phyloP scores from a whole-genome alignment of 1,140 invertebrate species.

The Eulimnadia texana region DNA sequence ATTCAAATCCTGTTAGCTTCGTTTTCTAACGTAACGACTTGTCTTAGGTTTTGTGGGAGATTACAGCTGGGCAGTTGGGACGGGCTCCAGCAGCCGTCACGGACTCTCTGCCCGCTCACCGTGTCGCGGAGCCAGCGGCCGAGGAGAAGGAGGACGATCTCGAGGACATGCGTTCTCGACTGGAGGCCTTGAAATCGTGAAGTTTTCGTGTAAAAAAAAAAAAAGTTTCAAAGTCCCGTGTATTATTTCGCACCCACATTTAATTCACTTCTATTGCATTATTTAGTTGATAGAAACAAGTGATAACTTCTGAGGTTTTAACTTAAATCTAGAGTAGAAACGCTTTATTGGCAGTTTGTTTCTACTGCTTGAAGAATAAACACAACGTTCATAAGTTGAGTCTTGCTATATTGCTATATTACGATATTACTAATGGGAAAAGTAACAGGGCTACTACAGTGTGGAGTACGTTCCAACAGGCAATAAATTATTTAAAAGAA shows the following conservation, averaged over 20 bases:
- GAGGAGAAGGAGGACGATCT: constrained; percentile 58
- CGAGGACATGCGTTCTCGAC: constrained; percentile 66
- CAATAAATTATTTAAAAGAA: neutral
- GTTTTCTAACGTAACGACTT: constrained; percentile 7
- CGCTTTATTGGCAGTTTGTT: too few species aligned
- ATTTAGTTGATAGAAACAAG: too few species aligned
- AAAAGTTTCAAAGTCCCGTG: neutral
- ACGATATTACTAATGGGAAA: too few species aligned
- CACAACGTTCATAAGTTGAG: too few species aligned
- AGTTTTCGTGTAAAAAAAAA: neutral
- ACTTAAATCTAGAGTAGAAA: too few species aligned
- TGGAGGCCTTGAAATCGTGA: constrained; percentile 69
- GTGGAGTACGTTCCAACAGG: too few species aligned
- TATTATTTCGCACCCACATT: neutral
- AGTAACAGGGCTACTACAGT: too few species aligned
- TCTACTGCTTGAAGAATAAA: too few species aligned
- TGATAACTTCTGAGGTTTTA: too few species aligned
- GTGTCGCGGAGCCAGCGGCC: constrained; percentile 44
- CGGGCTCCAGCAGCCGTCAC: constrained; percentile 56
- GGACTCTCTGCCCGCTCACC: constrained; percentile 29
- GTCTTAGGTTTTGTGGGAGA: constrained; percentile 73
- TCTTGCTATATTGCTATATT: too few species aligned
- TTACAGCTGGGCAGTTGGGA: constrained; percentile 83
- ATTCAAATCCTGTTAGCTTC: neutral
- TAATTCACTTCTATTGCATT: neutral